Conservation (phyloP, 2,888 invertebrate species). For the Chalcosyrphus nemorum region DNA sequence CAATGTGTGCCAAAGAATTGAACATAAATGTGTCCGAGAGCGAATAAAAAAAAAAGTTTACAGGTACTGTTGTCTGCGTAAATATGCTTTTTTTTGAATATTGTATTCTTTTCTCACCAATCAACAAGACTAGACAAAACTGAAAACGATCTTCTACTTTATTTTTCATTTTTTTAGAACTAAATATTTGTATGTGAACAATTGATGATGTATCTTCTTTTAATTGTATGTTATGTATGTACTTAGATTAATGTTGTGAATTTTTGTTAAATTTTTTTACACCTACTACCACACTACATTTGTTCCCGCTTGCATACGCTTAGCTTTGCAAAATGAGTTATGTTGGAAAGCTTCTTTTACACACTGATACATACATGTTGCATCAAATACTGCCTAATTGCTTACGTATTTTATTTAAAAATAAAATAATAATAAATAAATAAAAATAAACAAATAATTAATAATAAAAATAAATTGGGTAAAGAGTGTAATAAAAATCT, state of each 20-base stretch:
- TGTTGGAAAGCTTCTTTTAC: constrained; percentile 62
- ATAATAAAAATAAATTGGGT: constrained; percentile 16
- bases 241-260: constrained; percentile 29
- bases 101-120: constrained; percentile 46
- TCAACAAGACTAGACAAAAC: constrained; percentile 28
- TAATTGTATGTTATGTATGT: constrained; percentile 31
- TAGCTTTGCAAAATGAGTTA: constrained; percentile 56
- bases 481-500: constrained; percentile 22
- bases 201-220: constrained; percentile 9
- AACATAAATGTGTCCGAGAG: constrained; percentile 72
- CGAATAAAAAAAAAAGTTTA: constrained; percentile 59
- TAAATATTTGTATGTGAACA: constrained; percentile 43
- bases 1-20: constrained; percentile 72
- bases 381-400: constrained; percentile 72
- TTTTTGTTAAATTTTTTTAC: constrained; percentile 32
- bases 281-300: constrained; percentile 55
- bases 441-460: constrained; percentile 29
- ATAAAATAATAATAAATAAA: too few species aligned
- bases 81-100: constrained; percentile 68
- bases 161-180: too few species aligned
- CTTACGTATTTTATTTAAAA: constrained; percentile 59
- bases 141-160: constrained; percentile 69
- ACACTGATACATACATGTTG: constrained; percentile 72
- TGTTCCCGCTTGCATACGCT: constrained; percentile 60
- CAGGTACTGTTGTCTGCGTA: constrained; percentile 73